Base-by-base conservation (phyloP, 2,888 invertebrate species). In the Phasia obesa region DNA sequence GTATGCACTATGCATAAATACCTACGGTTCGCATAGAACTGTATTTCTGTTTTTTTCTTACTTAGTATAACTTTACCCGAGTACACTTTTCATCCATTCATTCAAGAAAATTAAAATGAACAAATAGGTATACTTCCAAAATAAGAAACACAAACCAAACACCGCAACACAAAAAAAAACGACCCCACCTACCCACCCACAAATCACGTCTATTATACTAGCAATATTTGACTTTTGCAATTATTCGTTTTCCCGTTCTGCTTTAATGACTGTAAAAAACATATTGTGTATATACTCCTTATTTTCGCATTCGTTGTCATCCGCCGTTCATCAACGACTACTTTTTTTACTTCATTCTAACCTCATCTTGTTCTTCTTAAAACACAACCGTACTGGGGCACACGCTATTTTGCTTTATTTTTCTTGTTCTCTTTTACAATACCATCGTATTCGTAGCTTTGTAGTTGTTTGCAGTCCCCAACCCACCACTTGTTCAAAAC, bases 71-170 rank as follows among this genome's bases (percentile, higher is more conserved):
- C 23, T 76, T 70, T 27, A 47, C 19, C n/a, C 53, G 82, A 78
- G 59, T 65, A 82, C 51, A 35, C 65, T 70, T 69, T 78, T 75
- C 65, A 78, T 53, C 70, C 70, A 83, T 83, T 83, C 83, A 83
- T 83, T 83, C 75, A 83, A 79, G 78, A 83, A 83, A 83, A 75
- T 67, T 60, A 15, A 78, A 83, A 65, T 79, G 78, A 79, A 70
- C 74, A 82, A 83, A 79, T 71, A 35, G 31, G 31, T 3, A 4
- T 31, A 7, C 59, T 55, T 78, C 67, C 62, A 71, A 64, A 65
- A 75, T 71, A 70, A 82, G 62, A 70, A 71, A 59, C 51, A 55
- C 21, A 15, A 42, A 42, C 17, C 1, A 23, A 51, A 27, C 19
- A 53, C 57, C 51, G 70, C 44, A 71, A 53, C 44, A 55, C 25